Evolutionary conservation across 1,140 invertebrate species (phyloP).

Genomic region (Colletes latitarsis): DNA sequence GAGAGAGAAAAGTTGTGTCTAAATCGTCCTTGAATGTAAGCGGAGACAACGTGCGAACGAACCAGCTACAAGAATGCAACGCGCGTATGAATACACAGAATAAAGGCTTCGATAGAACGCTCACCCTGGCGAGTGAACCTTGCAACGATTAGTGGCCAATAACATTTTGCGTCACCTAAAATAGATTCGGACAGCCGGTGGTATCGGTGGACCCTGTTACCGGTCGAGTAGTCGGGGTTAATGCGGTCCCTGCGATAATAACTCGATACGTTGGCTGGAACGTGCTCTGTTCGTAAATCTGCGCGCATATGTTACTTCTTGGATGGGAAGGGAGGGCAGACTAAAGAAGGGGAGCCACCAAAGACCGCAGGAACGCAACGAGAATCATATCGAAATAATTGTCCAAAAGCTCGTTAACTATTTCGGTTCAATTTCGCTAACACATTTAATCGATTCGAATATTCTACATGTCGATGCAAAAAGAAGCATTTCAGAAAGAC

Average conservation of each 20-base stretch:
- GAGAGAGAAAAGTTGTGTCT: constrained; percentile 15
- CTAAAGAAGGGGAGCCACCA: background rate
- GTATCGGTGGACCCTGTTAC: constrained; percentile 41
- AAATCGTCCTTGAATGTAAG: constrained; percentile 54
- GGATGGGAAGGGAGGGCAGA: background rate
- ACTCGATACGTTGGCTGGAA: constrained; percentile 52
- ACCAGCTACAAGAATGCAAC: constrained; percentile 37
- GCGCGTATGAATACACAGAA: background rate
- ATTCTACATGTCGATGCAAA: background rate
- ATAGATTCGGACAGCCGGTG: constrained; percentile 37
- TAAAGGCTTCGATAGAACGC: constrained; percentile 21
- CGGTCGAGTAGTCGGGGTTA: constrained; percentile 42
- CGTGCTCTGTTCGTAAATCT: constrained; percentile 35
- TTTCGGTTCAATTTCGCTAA: background rate
- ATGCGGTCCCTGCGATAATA: constrained; percentile 52
- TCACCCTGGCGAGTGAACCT: constrained; percentile 3
- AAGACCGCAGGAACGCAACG: constrained; percentile 5
- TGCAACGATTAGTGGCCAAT: constrained; percentile 20
- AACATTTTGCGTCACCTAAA: constrained; percentile 33
- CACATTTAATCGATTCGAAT: background rate
- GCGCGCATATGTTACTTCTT: constrained; percentile 36
- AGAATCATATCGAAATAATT: constrained; percentile 1
- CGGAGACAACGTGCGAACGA: constrained; percentile 28
- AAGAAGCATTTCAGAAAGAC: background rate
- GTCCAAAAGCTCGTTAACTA: background rate